These are phyloP conservation scores for Lepidochitona cinerea DNA, from an alignment of 2,888 invertebrate genomes.

Conservation along the genomic window DNA sequence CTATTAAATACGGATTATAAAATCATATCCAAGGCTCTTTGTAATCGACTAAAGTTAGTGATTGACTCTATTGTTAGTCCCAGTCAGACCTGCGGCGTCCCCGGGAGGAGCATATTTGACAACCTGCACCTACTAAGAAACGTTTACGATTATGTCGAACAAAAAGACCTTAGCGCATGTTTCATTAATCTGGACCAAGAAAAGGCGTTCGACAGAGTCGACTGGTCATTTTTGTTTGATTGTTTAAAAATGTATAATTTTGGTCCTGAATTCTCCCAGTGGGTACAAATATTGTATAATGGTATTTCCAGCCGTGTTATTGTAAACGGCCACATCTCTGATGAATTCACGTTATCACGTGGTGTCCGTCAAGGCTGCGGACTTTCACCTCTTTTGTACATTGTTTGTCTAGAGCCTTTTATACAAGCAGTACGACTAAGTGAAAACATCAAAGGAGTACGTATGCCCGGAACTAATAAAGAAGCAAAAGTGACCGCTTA, in stretches of 20 bases:
- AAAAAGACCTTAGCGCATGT: constrained; percentile 26
- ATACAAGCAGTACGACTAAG: not conserved
- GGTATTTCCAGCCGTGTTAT: not conserved
- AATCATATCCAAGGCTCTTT: constrained; percentile 34
- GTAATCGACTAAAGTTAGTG: constrained; percentile 27
- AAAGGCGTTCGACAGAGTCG: constrained; percentile 42
- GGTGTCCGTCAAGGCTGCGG: constrained; percentile 7
- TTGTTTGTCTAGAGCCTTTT: not conserved
- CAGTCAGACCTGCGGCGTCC: constrained; percentile 37
- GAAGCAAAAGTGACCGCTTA: constrained; percentile 8
- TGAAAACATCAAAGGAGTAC: constrained; percentile 15
- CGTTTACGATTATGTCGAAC: constrained; percentile 33
- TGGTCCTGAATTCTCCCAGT: constrained; percentile 29
- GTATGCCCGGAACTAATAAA: constrained; percentile 15
- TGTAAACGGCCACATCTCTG: constrained; percentile 1
- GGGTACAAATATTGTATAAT: constrained; percentile 23
- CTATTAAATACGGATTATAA: constrained; percentile 40
- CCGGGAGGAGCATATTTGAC: constrained; percentile 36
- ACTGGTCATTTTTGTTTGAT: constrained; percentile 32
- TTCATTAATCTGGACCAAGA: constrained; percentile 40
- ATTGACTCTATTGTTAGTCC: constrained; percentile 26
- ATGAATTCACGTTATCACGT: not conserved
- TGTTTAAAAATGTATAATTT: constrained; percentile 34
- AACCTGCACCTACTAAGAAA: constrained; percentile 34
- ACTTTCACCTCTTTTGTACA: not conserved